Evolutionary conservation across 2,113 vertebrate genomes (phyloP), one percentile per base, ranked within the genome.

Genomic region (Larimichthys polyactis): DNA sequence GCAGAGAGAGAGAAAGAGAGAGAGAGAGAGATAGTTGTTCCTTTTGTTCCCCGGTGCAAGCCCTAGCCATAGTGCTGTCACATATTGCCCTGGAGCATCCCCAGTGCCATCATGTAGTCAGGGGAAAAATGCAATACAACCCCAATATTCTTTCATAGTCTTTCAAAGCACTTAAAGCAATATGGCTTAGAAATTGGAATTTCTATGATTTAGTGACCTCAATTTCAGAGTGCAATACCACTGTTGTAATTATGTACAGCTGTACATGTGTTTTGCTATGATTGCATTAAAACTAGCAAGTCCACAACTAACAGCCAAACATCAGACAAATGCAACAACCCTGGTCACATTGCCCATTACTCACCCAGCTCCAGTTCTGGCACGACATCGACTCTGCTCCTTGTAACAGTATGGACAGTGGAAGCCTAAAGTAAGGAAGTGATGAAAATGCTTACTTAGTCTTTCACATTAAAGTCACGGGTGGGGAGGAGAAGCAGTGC

Each of bases 381-480:
- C 36, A 40, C 7, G 36, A 40, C 36, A 40, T 40, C 1, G 7
- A 40, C 8, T 40, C 36, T 40, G 36, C 36, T 40, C 36, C 36
- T 40, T 40, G 36, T 40, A 85, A 5, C 48, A 51, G 52, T 49
- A 22, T 0, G 55, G 65, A 55, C 44, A 73, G 68, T 70, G 68
- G 65, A 71, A 75, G 71, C 62, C 75, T 60, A 54, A 84, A 83
- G 80, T 71, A 57, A 58, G 62, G 51, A 71, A 74, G 75, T 55
- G 68, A 66, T 71, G 5, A 90, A 90, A 90, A 79, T 75, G 82
- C 87, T 91, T 87, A 79, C 84, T 88, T 90, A 75, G 90, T 82
- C 67, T 83, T 87, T 90, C 79, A 82, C 70, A 86, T 88, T 87
- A 79, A 88, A 86, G 54, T 65, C 65, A 74, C 72, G 15, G 15